Conservation (phyloP, 2,888 invertebrate genomes). For the Sinotaia quadrata region DNA sequence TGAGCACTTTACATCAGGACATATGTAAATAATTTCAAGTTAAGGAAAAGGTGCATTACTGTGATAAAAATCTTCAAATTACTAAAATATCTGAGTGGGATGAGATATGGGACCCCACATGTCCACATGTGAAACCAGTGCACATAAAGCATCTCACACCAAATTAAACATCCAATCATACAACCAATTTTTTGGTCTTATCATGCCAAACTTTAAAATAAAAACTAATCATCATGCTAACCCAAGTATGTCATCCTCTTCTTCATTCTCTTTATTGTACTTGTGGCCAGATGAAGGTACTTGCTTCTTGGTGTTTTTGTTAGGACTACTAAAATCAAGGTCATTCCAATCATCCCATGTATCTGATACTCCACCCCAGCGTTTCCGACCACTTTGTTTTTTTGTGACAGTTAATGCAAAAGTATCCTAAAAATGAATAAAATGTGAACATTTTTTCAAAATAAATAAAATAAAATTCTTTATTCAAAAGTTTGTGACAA, state of each 20-base stretch:
- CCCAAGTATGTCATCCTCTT: slow-evolving; percentile 64
- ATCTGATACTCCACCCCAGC: slow-evolving; percentile 66
- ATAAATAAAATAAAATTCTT: neutral
- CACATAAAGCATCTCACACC: neutral
- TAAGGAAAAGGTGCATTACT: too few species aligned
- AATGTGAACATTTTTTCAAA: too few species aligned
- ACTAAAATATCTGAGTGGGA: too few species aligned
- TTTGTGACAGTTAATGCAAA: slow-evolving; percentile 55
- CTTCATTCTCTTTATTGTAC: slow-evolving; percentile 51
- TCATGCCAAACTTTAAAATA: neutral
- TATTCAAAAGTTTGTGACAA: too few species aligned
- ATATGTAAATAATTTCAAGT: too few species aligned
- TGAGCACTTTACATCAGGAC: too few species aligned
- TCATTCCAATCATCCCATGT: slow-evolving; percentile 69
- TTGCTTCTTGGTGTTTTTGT: slow-evolving; percentile 54
- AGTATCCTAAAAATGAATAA: slow-evolving; percentile 31
- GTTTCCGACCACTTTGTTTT: slow-evolving; percentile 64
- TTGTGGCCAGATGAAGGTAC: slow-evolving; percentile 44
- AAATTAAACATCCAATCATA: neutral
- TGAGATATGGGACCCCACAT: too few species aligned
- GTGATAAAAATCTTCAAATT: too few species aligned
- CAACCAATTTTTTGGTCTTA: neutral
- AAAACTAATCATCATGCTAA: slow-evolving; percentile 36
- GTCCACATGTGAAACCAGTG: neutral
- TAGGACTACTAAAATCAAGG: slow-evolving; percentile 57